Conservation (phyloP, 2,797 vertebrate genomes). For the Tamandua tetradactyla region DNA sequence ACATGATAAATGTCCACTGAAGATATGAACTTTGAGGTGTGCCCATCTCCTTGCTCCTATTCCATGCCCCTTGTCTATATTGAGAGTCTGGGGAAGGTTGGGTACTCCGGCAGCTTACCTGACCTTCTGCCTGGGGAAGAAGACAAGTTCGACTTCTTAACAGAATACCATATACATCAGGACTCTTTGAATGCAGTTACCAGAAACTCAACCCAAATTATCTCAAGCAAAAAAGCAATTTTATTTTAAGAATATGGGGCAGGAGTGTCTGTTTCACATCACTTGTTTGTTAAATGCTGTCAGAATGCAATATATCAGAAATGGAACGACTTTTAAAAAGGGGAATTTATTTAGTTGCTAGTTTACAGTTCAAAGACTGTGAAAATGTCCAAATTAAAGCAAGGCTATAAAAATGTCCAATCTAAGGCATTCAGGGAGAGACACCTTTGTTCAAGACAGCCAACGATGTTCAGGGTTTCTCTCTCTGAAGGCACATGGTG, state of each 20-base stretch:
- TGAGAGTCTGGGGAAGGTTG: not conserved
- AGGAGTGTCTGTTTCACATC: not conserved
- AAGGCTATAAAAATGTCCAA: too few relatives aligned
- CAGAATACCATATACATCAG: not conserved
- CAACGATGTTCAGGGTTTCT: too few relatives aligned
- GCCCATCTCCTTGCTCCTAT: too few relatives aligned
- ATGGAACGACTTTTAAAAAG: too few relatives aligned
- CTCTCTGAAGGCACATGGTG: too few relatives aligned
- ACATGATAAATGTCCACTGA: not conserved
- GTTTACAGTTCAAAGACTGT: too few relatives aligned
- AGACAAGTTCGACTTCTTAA: not conserved
- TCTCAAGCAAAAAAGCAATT: not conserved
- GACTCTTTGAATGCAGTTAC: not conserved
- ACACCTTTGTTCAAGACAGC: too few relatives aligned
- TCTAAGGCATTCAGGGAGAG: too few relatives aligned
- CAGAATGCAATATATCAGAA: too few relatives aligned
- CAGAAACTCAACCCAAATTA: not conserved
- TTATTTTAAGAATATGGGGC: not conserved
- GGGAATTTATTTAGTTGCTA: too few relatives aligned
- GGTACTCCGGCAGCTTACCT: not conserved
- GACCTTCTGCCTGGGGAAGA: not conserved
- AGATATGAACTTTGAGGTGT: not conserved
- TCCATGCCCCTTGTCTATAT: not conserved
- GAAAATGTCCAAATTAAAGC: too few relatives aligned
- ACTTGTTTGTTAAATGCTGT: too few relatives aligned